Evolutionary conservation across 2,797 vertebrate species (phyloP), one percentile per base, ranked within the genome.

Genomic region (Ambastaia sidthimunki): DNA sequence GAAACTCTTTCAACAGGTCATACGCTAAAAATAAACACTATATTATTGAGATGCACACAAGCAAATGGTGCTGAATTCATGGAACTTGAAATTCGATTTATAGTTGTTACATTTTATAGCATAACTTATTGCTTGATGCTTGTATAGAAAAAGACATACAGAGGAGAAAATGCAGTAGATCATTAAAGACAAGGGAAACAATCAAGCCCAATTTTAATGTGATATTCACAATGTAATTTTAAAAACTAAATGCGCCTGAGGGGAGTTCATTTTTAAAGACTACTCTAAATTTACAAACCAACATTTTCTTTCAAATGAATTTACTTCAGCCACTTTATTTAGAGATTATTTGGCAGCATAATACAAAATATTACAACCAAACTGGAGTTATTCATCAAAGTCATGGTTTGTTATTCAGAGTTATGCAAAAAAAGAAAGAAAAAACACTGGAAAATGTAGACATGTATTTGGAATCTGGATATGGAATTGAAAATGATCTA

Each of bases 1-100:
- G 86, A 62, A 95, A 94, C 87, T 92, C 90, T 82, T 92, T 89
- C 90, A 96, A 87, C 81, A 96, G 85, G 76, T 94, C 91, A 82
- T 94, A 92, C 82, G 90, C 87, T 93, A 37, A 31, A 80, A 80
- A 83, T 74, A 88, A 74, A 69, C 47, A 82, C 48, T 82, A 52
- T 34, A 76, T 25, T 19, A 12, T 71, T 15, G 48, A 25, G 47
- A 69, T 12, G n/a, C 23, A 60, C 15, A n/a, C 18, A 59, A 34
- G 31, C 37, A 25, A 52, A 48, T 5, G 1, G 25, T 25, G 1
- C 75, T 6, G 9, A 23, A 65, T 41, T 34, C 21, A 47, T 48
- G 55, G 28, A 2, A 3, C 28, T 62, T 25, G 13, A 62, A 62
- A 62, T 62, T 4, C 16, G 1, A 4, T 34, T 63, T 7, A 34